Percentiles rank a stretch among this genome's conserved stretches.
Evolutionary conservation across 2,888 invertebrate species (phyloP).

Genomic region (Chloromyia formosa): DNA sequence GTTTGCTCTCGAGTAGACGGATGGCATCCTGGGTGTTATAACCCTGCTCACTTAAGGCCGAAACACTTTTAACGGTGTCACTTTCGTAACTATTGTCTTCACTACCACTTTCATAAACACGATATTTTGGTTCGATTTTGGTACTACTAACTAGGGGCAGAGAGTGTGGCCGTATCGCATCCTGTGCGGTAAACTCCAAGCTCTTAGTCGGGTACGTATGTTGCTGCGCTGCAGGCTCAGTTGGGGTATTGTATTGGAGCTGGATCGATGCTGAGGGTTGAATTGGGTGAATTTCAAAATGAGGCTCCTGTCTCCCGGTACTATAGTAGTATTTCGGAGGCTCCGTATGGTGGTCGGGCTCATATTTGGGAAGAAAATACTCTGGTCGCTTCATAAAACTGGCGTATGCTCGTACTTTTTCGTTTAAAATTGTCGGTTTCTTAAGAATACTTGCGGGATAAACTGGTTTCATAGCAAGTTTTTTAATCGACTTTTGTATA

Average conservation of each 20-base stretch:
- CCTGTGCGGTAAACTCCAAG: conserved; percentile 25
- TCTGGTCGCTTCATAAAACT: conserved; percentile 33
- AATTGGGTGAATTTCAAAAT: not conserved
- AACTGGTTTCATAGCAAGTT: not conserved
- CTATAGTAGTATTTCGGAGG: not conserved
- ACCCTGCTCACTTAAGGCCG: conserved; percentile 11
- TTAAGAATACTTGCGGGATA: not conserved
- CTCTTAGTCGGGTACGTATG: conserved; percentile 15
- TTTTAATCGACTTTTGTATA: conserved; percentile 31
- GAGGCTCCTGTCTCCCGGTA: not conserved
- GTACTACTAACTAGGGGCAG: not conserved
- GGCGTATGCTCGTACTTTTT: conserved; percentile 17
- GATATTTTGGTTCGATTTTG: conserved; percentile 11
- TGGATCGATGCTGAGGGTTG: not conserved
- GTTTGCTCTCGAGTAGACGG: conserved; percentile 25
- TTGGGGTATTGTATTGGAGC: not conserved
- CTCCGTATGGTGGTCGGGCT: conserved; percentile 37
- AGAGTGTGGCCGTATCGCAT: conserved; percentile 21
- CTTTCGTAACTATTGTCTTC: not conserved
- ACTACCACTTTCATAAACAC: conserved; percentile 25
- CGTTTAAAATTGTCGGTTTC: not conserved
- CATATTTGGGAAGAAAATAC: conserved; percentile 26
- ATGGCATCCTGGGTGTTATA: conserved; percentile 30
- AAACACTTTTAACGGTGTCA: not conserved
- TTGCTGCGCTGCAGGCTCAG: not conserved